Percentiles rank a stretch among this genome's conserved stretches.
Evolutionary conservation across 1,140 invertebrate species (phyloP).

Genomic region (Rhizoglyphus robini): DNA sequence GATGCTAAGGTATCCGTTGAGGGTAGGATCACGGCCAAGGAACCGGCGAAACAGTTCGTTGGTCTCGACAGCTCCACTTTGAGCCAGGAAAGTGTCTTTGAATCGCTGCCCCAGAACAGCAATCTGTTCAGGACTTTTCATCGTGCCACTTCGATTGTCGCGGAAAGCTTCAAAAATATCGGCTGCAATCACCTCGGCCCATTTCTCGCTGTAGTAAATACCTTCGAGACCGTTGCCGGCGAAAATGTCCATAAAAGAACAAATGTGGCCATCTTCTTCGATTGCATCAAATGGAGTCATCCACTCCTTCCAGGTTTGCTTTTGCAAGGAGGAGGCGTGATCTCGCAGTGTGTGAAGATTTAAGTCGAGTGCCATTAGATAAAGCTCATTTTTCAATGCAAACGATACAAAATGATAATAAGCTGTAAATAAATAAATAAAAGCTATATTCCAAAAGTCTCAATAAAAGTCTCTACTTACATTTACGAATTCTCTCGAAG

Average conservation of each 20-base stretch:
- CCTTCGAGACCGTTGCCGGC: constrained; percentile 33
- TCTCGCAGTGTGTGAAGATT: constrained; percentile 54
- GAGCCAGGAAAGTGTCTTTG: constrained; percentile 65
- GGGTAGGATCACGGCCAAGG: constrained; percentile 73
- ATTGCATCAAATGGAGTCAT: constrained; percentile 50
- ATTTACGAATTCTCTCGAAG: constrained; percentile 46
- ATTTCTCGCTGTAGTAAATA: constrained; percentile 35
- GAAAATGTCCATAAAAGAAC: constrained; percentile 49
- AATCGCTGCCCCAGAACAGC: constrained; percentile 42
- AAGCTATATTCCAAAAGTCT: not conserved
- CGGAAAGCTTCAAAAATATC: constrained; percentile 72
- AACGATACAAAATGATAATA: constrained; percentile 59
- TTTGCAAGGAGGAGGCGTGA: constrained; percentile 64
- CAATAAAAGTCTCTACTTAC: constrained; percentile 26
- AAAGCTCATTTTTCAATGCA: constrained; percentile 64
- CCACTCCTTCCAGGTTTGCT: constrained; percentile 59
- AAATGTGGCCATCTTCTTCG: constrained; percentile 60
- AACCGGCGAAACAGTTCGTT: constrained; percentile 75
- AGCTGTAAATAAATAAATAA: constrained; percentile 29
- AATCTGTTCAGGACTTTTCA: constrained; percentile 21
- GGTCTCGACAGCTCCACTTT: constrained; percentile 60
- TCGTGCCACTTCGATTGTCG: constrained; percentile 39
- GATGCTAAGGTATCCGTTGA: constrained; percentile 51
- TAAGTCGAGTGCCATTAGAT: constrained; percentile 67
- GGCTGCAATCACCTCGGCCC: constrained; percentile 59